Percentiles rank a stretch among this genome's conserved stretches.
phyloP scores from a whole-genome alignment of 2,113 vertebrate genomes.

The Mastomys natalensis region DNA sequence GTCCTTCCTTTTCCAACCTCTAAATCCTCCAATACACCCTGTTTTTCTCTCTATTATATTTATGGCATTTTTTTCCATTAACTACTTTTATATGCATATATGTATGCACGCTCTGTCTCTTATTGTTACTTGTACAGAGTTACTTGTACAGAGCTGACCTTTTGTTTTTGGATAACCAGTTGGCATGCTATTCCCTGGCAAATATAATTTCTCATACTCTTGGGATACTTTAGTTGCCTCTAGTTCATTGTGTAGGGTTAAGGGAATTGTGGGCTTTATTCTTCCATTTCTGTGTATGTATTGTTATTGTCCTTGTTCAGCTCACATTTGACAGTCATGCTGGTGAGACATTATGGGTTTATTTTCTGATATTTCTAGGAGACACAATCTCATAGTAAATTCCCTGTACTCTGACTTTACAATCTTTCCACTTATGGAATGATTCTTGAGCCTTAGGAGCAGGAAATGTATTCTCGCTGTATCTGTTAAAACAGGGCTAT shows the following conservation, averaged over 20 bases:
- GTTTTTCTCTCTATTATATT: background rate
- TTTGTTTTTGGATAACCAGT: background rate
- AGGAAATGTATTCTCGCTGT: background rate
- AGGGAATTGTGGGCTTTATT: background rate
- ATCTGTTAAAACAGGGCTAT: background rate
- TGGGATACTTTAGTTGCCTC: background rate
- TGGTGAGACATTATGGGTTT: background rate
- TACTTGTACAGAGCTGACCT: background rate
- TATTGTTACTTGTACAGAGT: too few relatives aligned
- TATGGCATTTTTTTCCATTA: background rate
- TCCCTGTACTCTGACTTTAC: background rate
- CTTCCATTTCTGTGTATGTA: background rate
- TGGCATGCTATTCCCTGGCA: background rate
- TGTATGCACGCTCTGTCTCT: background rate
- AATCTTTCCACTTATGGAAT: background rate
- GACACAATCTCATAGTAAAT: background rate
- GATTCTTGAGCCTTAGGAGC: background rate
- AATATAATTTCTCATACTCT: background rate
- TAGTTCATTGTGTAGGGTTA: background rate
- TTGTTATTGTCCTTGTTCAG: background rate
- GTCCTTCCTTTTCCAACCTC: background rate
- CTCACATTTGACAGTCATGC: background rate
- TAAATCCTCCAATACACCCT: background rate
- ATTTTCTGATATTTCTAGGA: background rate
- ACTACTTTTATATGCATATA: background rate